These are phyloP conservation scores for Pinctada fucata DNA, from an alignment of 2,888 invertebrate species.

Conservation along the genomic window DNA sequence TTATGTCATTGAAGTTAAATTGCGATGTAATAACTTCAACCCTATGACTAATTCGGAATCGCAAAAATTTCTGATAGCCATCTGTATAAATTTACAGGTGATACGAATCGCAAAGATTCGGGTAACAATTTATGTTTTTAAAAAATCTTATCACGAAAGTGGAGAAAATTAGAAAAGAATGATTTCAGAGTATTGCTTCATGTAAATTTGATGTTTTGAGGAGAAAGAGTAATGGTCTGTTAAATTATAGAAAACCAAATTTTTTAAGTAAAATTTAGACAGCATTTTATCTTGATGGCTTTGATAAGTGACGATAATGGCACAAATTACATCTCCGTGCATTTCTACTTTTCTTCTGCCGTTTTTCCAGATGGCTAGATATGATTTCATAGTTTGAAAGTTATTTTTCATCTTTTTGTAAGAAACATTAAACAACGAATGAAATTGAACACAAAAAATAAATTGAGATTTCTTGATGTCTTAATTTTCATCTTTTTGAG, in stretches of 20 bases:
- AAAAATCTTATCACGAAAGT: no score
- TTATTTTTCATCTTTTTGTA: neutral
- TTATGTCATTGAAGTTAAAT: no score
- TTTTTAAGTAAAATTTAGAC: neutral
- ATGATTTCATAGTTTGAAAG: neutral
- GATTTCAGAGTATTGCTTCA: neutral
- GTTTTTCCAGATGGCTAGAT: constrained; percentile 2
- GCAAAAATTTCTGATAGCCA: no score
- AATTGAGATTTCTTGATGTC: neutral
- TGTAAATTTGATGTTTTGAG: neutral
- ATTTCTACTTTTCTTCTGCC: neutral
- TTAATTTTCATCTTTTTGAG: neutral
- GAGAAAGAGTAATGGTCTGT: neutral
- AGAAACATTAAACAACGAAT: neutral
- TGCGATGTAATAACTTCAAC: no score
- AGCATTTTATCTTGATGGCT: neutral
- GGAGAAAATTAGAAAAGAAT: neutral
- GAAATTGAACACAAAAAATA: neutral
- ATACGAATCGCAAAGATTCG: no score
- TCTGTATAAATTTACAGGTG: no score
- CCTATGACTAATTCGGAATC: no score
- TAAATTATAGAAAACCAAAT: neutral
- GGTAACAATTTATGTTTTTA: no score
- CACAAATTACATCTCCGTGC: neutral
- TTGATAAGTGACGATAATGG: neutral